phyloP scores from a whole-genome alignment of 2,797 vertebrate genomes.

The Dromococcyx pavoninus region DNA sequence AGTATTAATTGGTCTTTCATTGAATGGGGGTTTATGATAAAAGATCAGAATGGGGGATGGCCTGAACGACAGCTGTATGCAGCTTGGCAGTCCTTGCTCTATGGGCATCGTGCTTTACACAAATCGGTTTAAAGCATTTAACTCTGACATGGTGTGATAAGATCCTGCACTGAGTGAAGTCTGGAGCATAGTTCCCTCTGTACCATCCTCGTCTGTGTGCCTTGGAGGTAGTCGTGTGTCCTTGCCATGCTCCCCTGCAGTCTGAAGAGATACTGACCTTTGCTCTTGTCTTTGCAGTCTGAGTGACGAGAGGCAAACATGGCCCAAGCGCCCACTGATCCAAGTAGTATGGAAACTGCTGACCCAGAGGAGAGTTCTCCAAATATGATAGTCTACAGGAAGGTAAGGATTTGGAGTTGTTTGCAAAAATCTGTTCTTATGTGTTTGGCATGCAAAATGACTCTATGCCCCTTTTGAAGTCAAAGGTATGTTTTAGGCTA shows the following conservation, averaged over 20 bases:
- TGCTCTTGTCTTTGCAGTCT: conserved; percentile 65
- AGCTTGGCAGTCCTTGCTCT: neutral
- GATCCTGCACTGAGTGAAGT: neutral
- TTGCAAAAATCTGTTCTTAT: neutral
- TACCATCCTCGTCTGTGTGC: neutral
- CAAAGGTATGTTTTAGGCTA: neutral
- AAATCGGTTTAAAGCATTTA: neutral
- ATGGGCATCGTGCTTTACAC: neutral
- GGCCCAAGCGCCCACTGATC: conserved; percentile 87
- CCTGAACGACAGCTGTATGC: neutral
- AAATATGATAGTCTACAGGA: conserved; percentile 97
- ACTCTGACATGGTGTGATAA: neutral
- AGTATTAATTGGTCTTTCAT: neutral
- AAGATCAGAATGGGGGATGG: neutral
- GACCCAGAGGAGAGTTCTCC: conserved; percentile 92
- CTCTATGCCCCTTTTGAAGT: neutral
- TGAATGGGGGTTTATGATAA: neutral
- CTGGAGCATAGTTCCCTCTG: neutral
- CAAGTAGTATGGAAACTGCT: conserved; percentile 72
- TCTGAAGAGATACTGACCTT: conserved; percentile 15
- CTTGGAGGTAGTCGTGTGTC: neutral
- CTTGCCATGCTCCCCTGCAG: neutral
- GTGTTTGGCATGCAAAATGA: neutral
- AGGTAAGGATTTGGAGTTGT: conserved; percentile 77
- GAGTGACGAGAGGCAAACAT: conserved; percentile 74